Base-by-base conservation (phyloP, 2,797 vertebrate genomes). In the Acanthiza pusilla region DNA sequence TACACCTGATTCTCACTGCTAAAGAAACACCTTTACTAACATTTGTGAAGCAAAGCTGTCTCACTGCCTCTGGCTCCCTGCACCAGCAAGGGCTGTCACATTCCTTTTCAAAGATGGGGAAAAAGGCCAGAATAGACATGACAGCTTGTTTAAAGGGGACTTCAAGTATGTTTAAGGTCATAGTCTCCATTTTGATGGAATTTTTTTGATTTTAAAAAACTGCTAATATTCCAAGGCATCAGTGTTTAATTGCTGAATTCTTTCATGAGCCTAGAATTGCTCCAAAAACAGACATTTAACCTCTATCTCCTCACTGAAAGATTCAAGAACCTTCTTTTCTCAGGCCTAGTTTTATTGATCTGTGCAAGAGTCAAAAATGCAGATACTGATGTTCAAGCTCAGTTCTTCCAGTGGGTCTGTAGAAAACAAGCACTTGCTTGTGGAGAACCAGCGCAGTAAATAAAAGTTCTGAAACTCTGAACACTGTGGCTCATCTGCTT, bases 1-100 rank as follows among this genome's bases (percentile, higher is more conserved):
- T 79, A 48, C 60, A 89, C 80, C 50, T 90, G 74, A 82, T 86
- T 94, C 77, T 82, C 77, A 36, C 45, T 78, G 51, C 47, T 83
- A 60, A 94, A 92, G 91, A 85, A 94, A 92, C 66, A 93, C 79
- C 87, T 96, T 93, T 54, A 73, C 55, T 42, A 67, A 42, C 77
- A 81, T 85, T 78, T 57, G 61, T 61, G 47, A 71, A 93, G 63
- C 55, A 76, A 88, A 85, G 23, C 42, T 71, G 32, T 67, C 83
- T 93, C 40, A 25, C 32, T 79, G 67, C 67, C 83, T 85, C 77
- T 91, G 74, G 55, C 85, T 91, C 61, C 32, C 57, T 32, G 34
- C 68, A 76, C 23, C 42, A 79, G 34, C 27, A 87, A 88, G 23
- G 65, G 55, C 63, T 94, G 62, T 82, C 4, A 0, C 40, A 90